These are phyloP conservation scores for Girardinichthys multiradiatus DNA, from an alignment of 2,113 vertebrate species.

Conservation along the genomic window DNA sequence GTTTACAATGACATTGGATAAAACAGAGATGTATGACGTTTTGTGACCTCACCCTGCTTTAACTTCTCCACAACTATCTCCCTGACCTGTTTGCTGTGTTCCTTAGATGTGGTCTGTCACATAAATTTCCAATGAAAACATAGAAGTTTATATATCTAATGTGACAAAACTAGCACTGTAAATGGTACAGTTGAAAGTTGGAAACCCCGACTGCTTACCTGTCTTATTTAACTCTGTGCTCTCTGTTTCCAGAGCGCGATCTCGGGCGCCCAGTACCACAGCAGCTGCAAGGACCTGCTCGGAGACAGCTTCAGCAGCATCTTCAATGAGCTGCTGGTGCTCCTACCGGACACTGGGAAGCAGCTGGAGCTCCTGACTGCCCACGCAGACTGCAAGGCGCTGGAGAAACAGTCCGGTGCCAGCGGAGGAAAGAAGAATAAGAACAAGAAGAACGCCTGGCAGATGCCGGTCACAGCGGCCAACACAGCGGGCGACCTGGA, in stretches of 20 bases:
- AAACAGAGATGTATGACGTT: no score
- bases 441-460: constrained; percentile 90
- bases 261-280: constrained; percentile 91
- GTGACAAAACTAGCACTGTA: no score
- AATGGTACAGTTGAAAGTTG: no score
- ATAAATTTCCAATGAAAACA: not conserved
- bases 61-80: no score
- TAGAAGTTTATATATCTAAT: not conserved
- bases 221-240: not conserved
- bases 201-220: not conserved
- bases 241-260: constrained; percentile 84
- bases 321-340: constrained; percentile 92
- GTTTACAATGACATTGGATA: no score
- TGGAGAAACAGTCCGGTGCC: constrained; percentile 78
- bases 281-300: constrained; percentile 85
- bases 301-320: constrained; percentile 91
- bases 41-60: no score
- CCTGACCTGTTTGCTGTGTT: no score
- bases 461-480: constrained; percentile 60
- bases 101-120: not conserved
- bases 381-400: constrained; percentile 83
- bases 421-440: constrained; percentile 83
- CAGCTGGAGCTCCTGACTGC: constrained; percentile 96
- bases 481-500: constrained; percentile 82
- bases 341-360: constrained; percentile 91